Conservation (phyloP, 2,888 invertebrate genomes). For the Syritta pipiens region DNA sequence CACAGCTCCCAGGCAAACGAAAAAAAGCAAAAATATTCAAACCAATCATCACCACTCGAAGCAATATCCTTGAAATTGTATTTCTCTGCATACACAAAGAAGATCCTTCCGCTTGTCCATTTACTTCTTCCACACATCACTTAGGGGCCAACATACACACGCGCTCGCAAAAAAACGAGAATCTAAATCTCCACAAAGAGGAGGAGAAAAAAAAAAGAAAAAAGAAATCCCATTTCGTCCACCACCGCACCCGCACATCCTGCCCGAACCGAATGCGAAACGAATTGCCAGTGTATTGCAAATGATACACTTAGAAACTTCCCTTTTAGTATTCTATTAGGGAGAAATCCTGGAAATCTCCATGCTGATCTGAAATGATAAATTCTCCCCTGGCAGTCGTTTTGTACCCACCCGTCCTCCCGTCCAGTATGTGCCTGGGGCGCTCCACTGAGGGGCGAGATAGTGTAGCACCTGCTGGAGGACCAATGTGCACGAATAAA, state of each 20-base stretch:
- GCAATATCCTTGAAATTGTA: conserved; percentile 24
- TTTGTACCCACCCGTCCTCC: conserved; percentile 31
- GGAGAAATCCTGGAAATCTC: conserved; percentile 59
- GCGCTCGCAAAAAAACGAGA: not conserved
- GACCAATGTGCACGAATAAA: conserved; percentile 66
- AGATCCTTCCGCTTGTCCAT: conserved; percentile 23
- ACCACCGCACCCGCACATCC: not conserved
- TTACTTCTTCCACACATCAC: conserved; percentile 20
- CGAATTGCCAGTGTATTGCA: conserved; percentile 62
- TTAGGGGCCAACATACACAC: not conserved
- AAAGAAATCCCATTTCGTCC: conserved; percentile 31
- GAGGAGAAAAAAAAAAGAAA: not conserved
- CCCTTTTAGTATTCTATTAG: conserved; percentile 63
- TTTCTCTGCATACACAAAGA: conserved; percentile 22
- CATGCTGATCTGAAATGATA: conserved; percentile 67
- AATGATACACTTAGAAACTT: conserved; percentile 63
- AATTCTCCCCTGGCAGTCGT: conserved; percentile 65
- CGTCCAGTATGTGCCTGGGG: not conserved
- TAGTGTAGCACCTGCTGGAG: conserved; percentile 59
- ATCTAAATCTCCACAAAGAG: not conserved
- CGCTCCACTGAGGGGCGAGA: conserved; percentile 2
- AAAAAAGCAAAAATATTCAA: conserved; percentile 49
- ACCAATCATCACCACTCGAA: conserved; percentile 27
- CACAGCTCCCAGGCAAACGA: too few species aligned
- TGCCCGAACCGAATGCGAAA: conserved; percentile 38